Evolutionary conservation across 2,888 invertebrate species (phyloP), one percentile per base, ranked within the genome.

Genomic region (Microctonus hyperodae): DNA sequence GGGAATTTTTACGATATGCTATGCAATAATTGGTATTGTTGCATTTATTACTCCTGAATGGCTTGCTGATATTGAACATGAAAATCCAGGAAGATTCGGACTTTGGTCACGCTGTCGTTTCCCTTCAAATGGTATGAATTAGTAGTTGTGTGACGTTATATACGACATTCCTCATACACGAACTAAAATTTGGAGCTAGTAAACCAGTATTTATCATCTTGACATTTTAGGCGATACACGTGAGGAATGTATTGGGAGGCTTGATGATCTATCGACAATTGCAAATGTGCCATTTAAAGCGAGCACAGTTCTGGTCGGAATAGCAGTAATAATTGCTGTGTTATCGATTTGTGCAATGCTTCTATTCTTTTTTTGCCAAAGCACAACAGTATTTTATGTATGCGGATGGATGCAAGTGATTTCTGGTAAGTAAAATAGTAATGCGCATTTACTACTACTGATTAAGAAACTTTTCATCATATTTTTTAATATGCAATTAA

Each of bases 1-100:
- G 98, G 97, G 94, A 71, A 94, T 98, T 81, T 97, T 98, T 86
- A 95, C 96, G 74, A 94, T 98, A 82, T 97, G 97, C 86, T 97
- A 96, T 85, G 95, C 96, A 72, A 96, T 98, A 80, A 96, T 99
- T 80, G 92, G 93, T 78, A 91, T 95, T 75, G 96, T 98, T 35
- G 94, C 96, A 4, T 97, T 98, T 84, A 92, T 98, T 67, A 97
- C 97, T 70, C 97, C 97, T 51, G 93, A 96, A 86, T 94, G 96
- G 96, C 89, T 95, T 70, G 94, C 94, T 11, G 93, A 93, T 85
- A 86, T 91, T 76, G 91, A 92, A 76, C 92, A 94, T 72, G 93
- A 94, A 75, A 92, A 92, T 79, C 93, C 94, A 0, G 96, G 96
- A 64, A 93, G 95, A 84, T 93, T 98, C 80, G 98, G 98, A 0